Evolutionary conservation across 2,888 invertebrate genomes (phyloP).

Genomic region (Dyspetes luteomarginatus): DNA sequence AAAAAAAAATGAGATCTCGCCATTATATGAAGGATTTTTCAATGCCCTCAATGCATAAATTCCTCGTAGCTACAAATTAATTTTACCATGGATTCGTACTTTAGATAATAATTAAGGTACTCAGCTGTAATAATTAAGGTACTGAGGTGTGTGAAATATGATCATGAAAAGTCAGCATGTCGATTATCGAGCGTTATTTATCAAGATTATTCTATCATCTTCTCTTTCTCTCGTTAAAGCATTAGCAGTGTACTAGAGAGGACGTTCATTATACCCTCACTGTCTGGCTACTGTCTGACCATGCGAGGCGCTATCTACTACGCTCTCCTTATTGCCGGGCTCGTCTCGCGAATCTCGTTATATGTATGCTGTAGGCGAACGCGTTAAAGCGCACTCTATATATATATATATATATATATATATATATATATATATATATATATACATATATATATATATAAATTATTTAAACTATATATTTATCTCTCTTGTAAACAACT

Average conservation of each 20-base stretch:
- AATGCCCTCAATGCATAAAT: too few species aligned
- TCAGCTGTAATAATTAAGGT: too few species aligned
- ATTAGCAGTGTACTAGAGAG: slow-evolving; percentile 15
- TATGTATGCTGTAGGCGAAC: background rate
- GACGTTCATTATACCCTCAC: slow-evolving; percentile 55
- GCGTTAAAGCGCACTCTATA: slow-evolving; percentile 33
- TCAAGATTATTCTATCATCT: background rate
- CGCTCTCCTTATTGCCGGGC: slow-evolving; percentile 5
- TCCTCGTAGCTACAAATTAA: too few species aligned
- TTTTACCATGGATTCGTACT: too few species aligned
- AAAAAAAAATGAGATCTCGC: too few species aligned
- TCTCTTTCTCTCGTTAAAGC: background rate
- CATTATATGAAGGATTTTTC: too few species aligned
- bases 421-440: background rate
- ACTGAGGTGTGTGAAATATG: background rate
- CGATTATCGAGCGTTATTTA: slow-evolving; percentile 38
- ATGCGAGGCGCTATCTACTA: slow-evolving; percentile 34
- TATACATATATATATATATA: background rate
- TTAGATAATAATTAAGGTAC: too few species aligned
- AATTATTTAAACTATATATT: background rate
- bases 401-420: background rate
- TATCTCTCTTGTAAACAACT: slow-evolving; percentile 8
- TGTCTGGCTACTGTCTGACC: slow-evolving; percentile 64
- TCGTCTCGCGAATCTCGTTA: slow-evolving; percentile 46
- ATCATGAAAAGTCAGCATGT: slow-evolving; percentile 15